Evolutionary conservation across 2,888 invertebrate species (phyloP), one percentile per base, ranked within the genome.

Genomic region (Liodrosophila aerea): DNA sequence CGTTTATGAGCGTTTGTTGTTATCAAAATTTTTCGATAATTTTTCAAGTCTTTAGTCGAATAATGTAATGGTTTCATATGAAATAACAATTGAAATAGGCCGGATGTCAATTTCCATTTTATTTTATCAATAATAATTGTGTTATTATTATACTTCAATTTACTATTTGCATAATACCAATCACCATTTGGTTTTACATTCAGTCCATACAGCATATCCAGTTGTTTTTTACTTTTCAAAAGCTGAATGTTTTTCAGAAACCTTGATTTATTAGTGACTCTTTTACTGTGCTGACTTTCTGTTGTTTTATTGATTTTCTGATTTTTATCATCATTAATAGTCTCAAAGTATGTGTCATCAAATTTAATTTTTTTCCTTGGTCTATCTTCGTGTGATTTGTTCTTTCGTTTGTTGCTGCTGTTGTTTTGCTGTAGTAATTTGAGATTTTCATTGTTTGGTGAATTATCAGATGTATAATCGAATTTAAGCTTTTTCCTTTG

Each of bases 201-300:
- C 15, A 43, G 30, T 9, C 51, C 51, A 51, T 51, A 51, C 27
- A 51, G 27, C 27, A 43, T 43, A 43, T 51, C 51, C 16, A 51
- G 34, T 51, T 43, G 40, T 18, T 34, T 41, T 29, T 29, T 41
- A 8, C 27, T 41, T 29, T 41, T 41, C 9, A 41, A 41, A 41
- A 41, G 29, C 8, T 29, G 13, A 29, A 41, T 12, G 31, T 43
- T 43, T 43, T 43, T 43, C 8, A 43, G 30, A 30, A 43, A 9
- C 8, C 5, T 13, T 43, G 43, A 43, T 43, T 30, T 43, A 13
- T 43, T 43, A 27, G 11, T 2, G 7, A 3, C 27, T 41, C 8
- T 41, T n/a, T n/a, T n/a, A n/a, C n/a, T n/a, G n/a, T n/a, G n/a
- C n/a, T n/a, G n/a, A 11, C 13, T 29, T 7, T 11, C 13, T 27